Evolutionary conservation across 2,797 vertebrate genomes (phyloP).

Genomic region (Crocidura indochinensis): DNA sequence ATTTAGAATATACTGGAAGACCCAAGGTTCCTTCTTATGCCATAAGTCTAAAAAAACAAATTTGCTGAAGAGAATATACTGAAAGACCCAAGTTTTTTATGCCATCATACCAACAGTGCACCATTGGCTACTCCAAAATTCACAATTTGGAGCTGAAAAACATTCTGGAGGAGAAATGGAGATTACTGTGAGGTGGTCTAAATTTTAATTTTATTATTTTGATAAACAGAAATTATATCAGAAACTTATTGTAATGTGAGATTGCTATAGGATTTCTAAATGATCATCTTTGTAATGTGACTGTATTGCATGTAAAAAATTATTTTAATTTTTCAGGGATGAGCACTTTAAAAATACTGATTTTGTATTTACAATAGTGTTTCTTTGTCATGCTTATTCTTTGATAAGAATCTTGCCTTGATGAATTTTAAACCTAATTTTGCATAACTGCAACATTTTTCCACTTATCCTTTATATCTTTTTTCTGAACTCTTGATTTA

Average conservation of each 20-base stretch:
- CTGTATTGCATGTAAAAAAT: constrained; percentile 9
- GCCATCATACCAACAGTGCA: background rate
- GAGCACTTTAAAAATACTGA: constrained; percentile 28
- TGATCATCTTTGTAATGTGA: constrained; percentile 31
- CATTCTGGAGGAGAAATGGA: constrained; percentile 1
- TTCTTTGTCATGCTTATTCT: constrained; percentile 65
- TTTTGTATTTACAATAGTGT: constrained; percentile 2
- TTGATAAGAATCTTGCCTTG: constrained; percentile 31
- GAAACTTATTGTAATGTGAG: constrained; percentile 54
- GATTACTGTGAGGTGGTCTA: constrained; percentile 21
- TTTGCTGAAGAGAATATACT: too few species aligned
- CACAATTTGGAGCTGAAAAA: background rate
- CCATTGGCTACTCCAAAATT: background rate
- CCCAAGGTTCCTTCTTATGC: background rate
- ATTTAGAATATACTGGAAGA: too few species aligned
- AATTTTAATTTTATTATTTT: background rate
- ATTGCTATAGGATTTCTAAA: constrained; percentile 1
- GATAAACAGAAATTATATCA: constrained; percentile 13
- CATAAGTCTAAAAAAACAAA: background rate
- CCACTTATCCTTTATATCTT: background rate
- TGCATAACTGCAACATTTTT: background rate
- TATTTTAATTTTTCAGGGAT: constrained; percentile 53
- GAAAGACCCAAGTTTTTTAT: too few species aligned
- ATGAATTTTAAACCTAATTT: constrained; percentile 38
- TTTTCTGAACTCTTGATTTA: background rate